A percentile compares a stretch with the other conserved stretches of the same genome.
These are phyloP conservation scores for Calliphora vomitoria DNA, from an alignment of 2,888 invertebrate genomes.

Conservation along the genomic window DNA sequence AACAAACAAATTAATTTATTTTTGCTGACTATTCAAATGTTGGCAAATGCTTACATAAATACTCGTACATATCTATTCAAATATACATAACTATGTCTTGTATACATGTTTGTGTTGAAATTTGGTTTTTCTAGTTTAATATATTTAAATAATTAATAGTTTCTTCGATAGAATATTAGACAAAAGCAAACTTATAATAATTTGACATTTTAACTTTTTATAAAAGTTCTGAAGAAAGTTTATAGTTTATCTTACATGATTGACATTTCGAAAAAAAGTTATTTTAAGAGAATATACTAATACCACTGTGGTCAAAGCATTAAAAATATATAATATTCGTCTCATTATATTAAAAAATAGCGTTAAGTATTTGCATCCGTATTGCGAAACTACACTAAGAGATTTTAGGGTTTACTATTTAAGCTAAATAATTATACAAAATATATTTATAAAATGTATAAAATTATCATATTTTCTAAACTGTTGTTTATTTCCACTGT, in stretches of 20 bases:
- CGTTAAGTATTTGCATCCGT: too few relatives aligned
- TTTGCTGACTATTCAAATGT: constrained; percentile 6
- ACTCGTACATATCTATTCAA: not conserved
- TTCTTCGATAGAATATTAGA: not conserved
- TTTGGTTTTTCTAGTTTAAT: not conserved
- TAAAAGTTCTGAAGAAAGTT: not conserved
- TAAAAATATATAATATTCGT: too few relatives aligned
- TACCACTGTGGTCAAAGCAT: too few relatives aligned
- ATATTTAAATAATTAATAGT: constrained; percentile 7
- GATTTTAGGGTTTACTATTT: too few relatives aligned
- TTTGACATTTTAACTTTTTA: not conserved
- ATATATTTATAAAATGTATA: too few relatives aligned
- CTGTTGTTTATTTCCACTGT: too few relatives aligned
- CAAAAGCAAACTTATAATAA: not conserved
- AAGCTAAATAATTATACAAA: too few relatives aligned
- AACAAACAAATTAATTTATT: not conserved
- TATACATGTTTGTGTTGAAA: not conserved
- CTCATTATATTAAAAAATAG: too few relatives aligned
- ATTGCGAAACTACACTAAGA: too few relatives aligned
- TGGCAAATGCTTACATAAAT: not conserved
- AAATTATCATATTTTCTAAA: too few relatives aligned
- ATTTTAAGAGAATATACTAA: too few relatives aligned
- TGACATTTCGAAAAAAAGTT: not conserved
- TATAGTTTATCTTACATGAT: not conserved
- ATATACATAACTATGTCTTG: not conserved